Evolutionary conservation across 2,888 invertebrate species (phyloP).

Genomic region (Mantis religiosa): DNA sequence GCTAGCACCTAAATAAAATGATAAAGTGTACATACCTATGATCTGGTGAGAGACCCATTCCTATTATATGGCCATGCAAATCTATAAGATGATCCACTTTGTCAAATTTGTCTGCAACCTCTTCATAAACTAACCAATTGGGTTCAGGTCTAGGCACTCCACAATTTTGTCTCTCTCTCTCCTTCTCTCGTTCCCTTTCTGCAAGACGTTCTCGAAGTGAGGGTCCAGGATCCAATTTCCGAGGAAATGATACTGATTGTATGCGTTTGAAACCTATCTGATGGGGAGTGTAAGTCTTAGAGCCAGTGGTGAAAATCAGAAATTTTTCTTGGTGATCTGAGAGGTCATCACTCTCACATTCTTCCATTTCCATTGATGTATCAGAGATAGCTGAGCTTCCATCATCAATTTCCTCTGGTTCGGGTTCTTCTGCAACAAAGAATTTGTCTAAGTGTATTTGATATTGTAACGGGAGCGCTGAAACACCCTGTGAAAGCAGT

Average conservation of each 20-base stretch:
- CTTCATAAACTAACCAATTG: constrained; percentile 64
- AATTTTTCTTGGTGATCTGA: constrained; percentile 61
- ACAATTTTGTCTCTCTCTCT: constrained; percentile 43
- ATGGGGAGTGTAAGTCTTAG: constrained; percentile 79
- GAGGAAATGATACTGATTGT: constrained; percentile 63
- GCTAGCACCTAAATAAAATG: too few relatives aligned
- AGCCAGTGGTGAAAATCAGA: constrained; percentile 79
- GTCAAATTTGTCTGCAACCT: constrained; percentile 66
- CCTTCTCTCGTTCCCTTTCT: constrained; percentile 52
- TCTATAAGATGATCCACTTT: constrained; percentile 76
- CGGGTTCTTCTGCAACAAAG: neutral
- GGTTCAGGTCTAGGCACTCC: constrained; percentile 52
- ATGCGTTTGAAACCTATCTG: constrained; percentile 76
- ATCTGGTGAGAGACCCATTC: constrained; percentile 81
- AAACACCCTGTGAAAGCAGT: too few relatives aligned
- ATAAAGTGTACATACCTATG: constrained; percentile 51
- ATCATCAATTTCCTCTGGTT: neutral
- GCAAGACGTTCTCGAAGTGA: constrained; percentile 63
- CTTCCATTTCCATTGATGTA: constrained; percentile 31
- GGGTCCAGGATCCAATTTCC: constrained; percentile 63
- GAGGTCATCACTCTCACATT: constrained; percentile 44
- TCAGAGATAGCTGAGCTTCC: constrained; percentile 24
- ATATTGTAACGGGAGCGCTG: too few relatives aligned
- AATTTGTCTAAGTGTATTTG: too few relatives aligned
- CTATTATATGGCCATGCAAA: constrained; percentile 80